Evolutionary conservation across 2,888 invertebrate genomes (phyloP).

Genomic region (Frankliniella intonsa): DNA sequence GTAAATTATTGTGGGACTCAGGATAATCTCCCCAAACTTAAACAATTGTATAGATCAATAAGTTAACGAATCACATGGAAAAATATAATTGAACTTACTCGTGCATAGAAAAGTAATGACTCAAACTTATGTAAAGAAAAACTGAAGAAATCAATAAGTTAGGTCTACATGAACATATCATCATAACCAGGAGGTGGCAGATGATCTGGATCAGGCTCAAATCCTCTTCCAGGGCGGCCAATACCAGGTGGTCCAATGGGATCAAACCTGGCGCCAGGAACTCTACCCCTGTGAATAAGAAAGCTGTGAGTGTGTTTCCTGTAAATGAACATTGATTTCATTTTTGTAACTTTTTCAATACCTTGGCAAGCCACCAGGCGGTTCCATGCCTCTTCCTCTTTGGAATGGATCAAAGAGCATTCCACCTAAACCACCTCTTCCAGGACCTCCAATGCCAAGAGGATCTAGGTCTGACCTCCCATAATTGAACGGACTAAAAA

Average conservation of each 20-base stretch:
- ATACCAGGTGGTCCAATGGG: constrained; percentile 67
- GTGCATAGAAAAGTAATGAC: too few species aligned
- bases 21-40: too few species aligned
- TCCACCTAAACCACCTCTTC: constrained; percentile 59
- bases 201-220: constrained; percentile 66
- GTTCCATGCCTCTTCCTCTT: constrained; percentile 39
- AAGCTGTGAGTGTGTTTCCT: background rate
- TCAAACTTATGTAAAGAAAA: background rate
- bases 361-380: constrained; percentile 58
- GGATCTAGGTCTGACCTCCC: constrained; percentile 78
- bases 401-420: constrained; percentile 68
- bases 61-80: too few species aligned
- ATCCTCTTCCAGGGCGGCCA: constrained; percentile 38
- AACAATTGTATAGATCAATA: too few species aligned
- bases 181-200: constrained; percentile 71
- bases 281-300: constrained; percentile 51
- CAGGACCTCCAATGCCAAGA: constrained; percentile 52
- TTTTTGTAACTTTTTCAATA: constrained; percentile 39
- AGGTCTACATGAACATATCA: constrained; percentile 66
- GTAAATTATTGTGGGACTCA: too few species aligned
- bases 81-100: too few species aligned
- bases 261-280: constrained; percentile 79
- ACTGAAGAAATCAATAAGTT: background rate
- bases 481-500: constrained; percentile 47
- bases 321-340: background rate